A percentile compares a stretch with the other conserved stretches of the same genome.
Conservation (phyloP, 2,888 invertebrate genomes). For the Laspeyria flexula region DNA sequence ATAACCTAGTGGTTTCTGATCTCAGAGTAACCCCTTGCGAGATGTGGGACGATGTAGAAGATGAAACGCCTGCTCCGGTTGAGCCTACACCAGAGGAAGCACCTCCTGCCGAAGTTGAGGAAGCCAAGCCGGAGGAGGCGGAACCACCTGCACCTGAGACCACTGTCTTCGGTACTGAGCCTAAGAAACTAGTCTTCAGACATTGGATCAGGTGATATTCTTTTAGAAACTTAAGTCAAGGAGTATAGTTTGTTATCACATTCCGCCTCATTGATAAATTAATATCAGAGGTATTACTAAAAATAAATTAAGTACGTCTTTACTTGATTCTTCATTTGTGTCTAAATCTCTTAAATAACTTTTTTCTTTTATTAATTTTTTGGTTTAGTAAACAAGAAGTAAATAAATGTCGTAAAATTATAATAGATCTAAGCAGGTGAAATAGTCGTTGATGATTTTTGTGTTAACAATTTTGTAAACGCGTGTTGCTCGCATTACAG, state of each 20-base stretch:
- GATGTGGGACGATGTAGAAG: slow-evolving; percentile 87
- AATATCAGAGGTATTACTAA: background rate
- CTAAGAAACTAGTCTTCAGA: slow-evolving; percentile 90
- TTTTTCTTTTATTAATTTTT: too few relatives aligned
- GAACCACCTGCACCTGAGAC: slow-evolving; percentile 75
- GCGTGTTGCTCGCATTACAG: slow-evolving; percentile 70
- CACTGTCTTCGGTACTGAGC: slow-evolving; percentile 80
- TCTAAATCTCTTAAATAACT: too few relatives aligned
- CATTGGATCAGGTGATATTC: slow-evolving; percentile 91
- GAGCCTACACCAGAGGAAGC: slow-evolving; percentile 59
- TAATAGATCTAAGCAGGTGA: background rate
- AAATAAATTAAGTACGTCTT: background rate
- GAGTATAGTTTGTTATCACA: background rate
- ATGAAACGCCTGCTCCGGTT: slow-evolving; percentile 67
- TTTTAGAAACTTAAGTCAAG: background rate
- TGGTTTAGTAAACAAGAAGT: too few relatives aligned
- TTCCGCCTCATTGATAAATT: background rate
- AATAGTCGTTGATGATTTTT: background rate
- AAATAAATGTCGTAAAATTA: too few relatives aligned
- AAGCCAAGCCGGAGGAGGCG: slow-evolving; percentile 73
- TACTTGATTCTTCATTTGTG: too few relatives aligned
- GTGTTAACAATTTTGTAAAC: slow-evolving; percentile 8
- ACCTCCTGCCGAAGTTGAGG: slow-evolving; percentile 49
- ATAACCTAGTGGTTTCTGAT: slow-evolving; percentile 66
- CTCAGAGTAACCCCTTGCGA: slow-evolving; percentile 71